Conservation (phyloP, 2,888 invertebrate species). For the Eupithecia centaureata region DNA sequence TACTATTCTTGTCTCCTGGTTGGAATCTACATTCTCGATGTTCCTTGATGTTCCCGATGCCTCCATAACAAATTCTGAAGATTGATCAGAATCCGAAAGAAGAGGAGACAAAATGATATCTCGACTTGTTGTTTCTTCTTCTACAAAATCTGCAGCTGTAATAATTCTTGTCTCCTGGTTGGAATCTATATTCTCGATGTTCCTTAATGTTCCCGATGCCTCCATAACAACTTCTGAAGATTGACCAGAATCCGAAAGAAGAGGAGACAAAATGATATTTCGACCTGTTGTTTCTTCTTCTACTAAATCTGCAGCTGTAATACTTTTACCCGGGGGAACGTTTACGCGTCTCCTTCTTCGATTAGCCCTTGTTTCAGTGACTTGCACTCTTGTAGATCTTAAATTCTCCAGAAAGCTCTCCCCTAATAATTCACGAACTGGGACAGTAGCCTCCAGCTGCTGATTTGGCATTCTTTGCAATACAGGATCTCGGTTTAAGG, state of each 20-base stretch:
- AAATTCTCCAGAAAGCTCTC: conserved; percentile 33
- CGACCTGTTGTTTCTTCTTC: conserved; percentile 10
- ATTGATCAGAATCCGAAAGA: conserved; percentile 19
- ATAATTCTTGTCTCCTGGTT: conserved; percentile 11
- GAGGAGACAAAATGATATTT: conserved; percentile 11
- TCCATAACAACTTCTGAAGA: too few relatives aligned
- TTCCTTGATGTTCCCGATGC: conserved; percentile 17
- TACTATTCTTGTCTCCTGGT: conserved; percentile 21
- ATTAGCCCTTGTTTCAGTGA: conserved; percentile 31
- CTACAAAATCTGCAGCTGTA: too few relatives aligned
- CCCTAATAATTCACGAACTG: conserved; percentile 26
- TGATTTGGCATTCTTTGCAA: conserved; percentile 29
- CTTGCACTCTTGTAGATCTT: conserved; percentile 35
- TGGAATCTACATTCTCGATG: conserved; percentile 23
- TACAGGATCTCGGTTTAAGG: conserved; percentile 25
- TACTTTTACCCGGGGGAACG: conserved; percentile 35
- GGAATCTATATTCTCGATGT: conserved; percentile 23
- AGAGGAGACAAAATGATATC: conserved; percentile 11
- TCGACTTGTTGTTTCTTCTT: conserved; percentile 9
- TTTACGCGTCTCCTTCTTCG: conserved; percentile 37
- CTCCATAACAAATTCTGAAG: too few relatives aligned
- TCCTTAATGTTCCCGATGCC: conserved; percentile 16
- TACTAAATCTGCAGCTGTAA: too few relatives aligned
- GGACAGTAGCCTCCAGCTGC: conserved; percentile 25
- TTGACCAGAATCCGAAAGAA: conserved; percentile 18